A percentile compares a stretch with the other conserved stretches of the same genome.
These are phyloP conservation scores for Glyptemys insculpta DNA, from an alignment of 2,797 vertebrate species.

Conservation along the genomic window DNA sequence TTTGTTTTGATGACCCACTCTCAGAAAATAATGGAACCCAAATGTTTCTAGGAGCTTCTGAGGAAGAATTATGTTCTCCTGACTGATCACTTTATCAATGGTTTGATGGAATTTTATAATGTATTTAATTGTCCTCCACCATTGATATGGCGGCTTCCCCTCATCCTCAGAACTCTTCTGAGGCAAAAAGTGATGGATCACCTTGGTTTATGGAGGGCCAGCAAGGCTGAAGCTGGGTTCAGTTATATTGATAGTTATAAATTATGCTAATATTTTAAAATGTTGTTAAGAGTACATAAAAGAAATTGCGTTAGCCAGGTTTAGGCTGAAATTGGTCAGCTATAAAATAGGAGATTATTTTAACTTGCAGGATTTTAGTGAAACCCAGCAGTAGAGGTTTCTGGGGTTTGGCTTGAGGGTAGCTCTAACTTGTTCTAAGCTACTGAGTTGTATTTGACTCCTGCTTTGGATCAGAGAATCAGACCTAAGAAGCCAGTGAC, in stretches of 20 bases:
- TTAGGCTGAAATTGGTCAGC: background rate
- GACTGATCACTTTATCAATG: fast-evolving
- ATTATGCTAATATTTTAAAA: background rate
- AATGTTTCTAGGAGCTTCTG: fast-evolving
- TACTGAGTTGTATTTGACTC: conserved; percentile 11
- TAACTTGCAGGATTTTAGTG: background rate
- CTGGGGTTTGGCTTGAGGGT: background rate
- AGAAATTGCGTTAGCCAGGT: background rate
- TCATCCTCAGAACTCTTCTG: background rate
- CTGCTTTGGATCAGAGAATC: conserved; percentile 3
- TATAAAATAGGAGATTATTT: conserved; percentile 33
- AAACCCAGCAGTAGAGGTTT: background rate
- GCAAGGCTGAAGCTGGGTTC: background rate
- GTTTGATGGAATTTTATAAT: background rate
- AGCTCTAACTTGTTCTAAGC: conserved; percentile 2
- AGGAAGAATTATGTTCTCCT: background rate
- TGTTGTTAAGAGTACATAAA: background rate
- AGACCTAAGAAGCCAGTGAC: conserved; percentile 19
- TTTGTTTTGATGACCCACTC: background rate
- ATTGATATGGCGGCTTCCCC: background rate
- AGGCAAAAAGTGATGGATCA: background rate
- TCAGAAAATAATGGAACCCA: fast-evolving
- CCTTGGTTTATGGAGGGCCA: background rate
- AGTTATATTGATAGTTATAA: background rate
- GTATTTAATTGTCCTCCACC: background rate